These are phyloP conservation scores for Gracilinanus agilis DNA, from an alignment of 2,113 vertebrate species.

Conservation along the genomic window DNA sequence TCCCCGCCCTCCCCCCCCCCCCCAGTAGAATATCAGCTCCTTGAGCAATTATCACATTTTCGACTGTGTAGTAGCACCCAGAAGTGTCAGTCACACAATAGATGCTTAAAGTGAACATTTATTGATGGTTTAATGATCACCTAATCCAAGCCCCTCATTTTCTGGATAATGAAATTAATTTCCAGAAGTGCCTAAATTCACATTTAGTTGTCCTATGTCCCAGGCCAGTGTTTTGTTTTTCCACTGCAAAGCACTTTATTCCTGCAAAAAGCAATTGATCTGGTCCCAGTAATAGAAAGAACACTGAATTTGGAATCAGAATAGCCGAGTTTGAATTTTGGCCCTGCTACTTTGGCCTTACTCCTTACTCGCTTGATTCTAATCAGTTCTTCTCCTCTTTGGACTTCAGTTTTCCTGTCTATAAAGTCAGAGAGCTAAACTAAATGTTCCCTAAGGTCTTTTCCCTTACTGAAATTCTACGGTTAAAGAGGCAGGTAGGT, in stretches of 20 bases:
- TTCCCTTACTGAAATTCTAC: not conserved
- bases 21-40: not conserved
- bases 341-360: not conserved
- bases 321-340: not conserved
- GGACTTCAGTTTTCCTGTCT: not conserved
- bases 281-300: not conserved
- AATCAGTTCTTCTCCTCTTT: not conserved
- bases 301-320: not conserved
- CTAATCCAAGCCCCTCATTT: not conserved
- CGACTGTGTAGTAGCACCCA: not conserved
- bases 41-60: not conserved
- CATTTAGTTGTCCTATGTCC: not conserved
- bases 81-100: not conserved
- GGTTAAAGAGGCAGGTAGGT: not conserved
- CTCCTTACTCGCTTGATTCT: not conserved
- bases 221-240: not conserved
- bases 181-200: not conserved
- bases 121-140: not conserved
- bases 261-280: slow-evolving; percentile 12
- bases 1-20: too few relatives aligned
- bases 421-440: not conserved
- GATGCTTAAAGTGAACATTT: not conserved
- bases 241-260: not conserved
- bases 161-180: not conserved
- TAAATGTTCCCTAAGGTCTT: not conserved